A percentile compares a stretch with the other conserved stretches of the same genome.
These are phyloP conservation scores for Leptobrachium ailaonicum DNA, from an alignment of 2,113 vertebrate species.

Conservation along the genomic window DNA sequence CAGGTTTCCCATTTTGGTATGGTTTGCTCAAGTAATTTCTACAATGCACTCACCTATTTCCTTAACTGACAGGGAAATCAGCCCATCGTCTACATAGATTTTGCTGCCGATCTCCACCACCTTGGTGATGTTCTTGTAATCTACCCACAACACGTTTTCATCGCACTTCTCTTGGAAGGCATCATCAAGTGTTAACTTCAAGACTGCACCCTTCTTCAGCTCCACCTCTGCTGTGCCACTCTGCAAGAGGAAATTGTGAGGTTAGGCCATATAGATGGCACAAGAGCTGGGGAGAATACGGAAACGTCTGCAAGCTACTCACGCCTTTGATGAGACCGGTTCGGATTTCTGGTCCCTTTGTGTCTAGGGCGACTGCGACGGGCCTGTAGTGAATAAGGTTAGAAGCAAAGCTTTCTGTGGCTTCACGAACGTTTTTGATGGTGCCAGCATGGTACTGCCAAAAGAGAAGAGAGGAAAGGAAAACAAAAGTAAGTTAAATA, in stretches of 20 bases:
- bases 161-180: slow-evolving; percentile 88
- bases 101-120: slow-evolving; percentile 83
- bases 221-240: slow-evolving; percentile 94
- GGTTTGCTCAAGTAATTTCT: no score
- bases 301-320: slow-evolving; percentile 56
- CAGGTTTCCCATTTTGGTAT: no score
- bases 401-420: slow-evolving; percentile 86
- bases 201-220: slow-evolving; percentile 80
- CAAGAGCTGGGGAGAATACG: neutral
- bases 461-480: slow-evolving; percentile 3
- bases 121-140: slow-evolving; percentile 95
- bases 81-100: slow-evolving; percentile 89
- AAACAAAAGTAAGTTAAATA: no score
- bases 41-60: slow-evolving; percentile 75
- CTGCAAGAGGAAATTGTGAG: slow-evolving; percentile 57
- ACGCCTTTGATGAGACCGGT: slow-evolving; percentile 97
- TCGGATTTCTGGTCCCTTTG: slow-evolving; percentile 96
- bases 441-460: slow-evolving; percentile 89
- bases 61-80: slow-evolving; percentile 89
- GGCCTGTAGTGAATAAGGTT: slow-evolving; percentile 88
- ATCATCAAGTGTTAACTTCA: slow-evolving; percentile 88
- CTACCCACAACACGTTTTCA: slow-evolving; percentile 87
- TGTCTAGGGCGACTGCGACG: slow-evolving; percentile 92
- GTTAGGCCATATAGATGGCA: neutral
- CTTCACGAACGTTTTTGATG: slow-evolving; percentile 90